Evolutionary conservation across 2,113 vertebrate species (phyloP).

Genomic region (Etheostoma cragini): DNA sequence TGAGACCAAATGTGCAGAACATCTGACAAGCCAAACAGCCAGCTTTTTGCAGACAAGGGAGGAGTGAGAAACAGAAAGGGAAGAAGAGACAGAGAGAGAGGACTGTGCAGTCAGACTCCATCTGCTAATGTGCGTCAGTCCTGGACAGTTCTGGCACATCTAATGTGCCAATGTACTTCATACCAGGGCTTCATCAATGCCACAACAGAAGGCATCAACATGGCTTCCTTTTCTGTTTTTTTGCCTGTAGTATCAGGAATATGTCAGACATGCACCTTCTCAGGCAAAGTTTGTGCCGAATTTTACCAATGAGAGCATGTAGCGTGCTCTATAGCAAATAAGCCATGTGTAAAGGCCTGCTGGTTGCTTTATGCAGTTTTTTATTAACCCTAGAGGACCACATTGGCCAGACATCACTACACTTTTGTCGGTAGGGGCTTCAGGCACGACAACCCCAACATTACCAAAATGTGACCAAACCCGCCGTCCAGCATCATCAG

Average conservation of each 20-base stretch:
- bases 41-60: constrained; percentile 58
- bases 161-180: constrained; percentile 50
- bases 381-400: constrained; percentile 39
- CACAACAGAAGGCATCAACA: constrained; percentile 56
- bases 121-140: constrained; percentile 75
- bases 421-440: constrained; percentile 35
- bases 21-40: constrained; percentile 43
- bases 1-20: constrained; percentile 35
- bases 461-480: constrained; percentile 51
- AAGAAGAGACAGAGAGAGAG: constrained; percentile 42
- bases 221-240: constrained; percentile 17
- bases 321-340: background rate
- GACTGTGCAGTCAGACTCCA: constrained; percentile 59
- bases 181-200: constrained; percentile 34
- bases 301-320: background rate
- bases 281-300: background rate
- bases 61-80: constrained; percentile 34
- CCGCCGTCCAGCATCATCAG: constrained; percentile 43
- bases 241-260: background rate
- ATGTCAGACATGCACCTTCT: background rate
- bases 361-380: constrained; percentile 26
- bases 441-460: constrained; percentile 47
- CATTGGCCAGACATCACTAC: constrained; percentile 47
- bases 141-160: constrained; percentile 63
- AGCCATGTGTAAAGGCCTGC: constrained; percentile 21